Evolutionary conservation across 1,140 invertebrate genomes (phyloP).

Genomic region (Zaprionus davidi): DNA sequence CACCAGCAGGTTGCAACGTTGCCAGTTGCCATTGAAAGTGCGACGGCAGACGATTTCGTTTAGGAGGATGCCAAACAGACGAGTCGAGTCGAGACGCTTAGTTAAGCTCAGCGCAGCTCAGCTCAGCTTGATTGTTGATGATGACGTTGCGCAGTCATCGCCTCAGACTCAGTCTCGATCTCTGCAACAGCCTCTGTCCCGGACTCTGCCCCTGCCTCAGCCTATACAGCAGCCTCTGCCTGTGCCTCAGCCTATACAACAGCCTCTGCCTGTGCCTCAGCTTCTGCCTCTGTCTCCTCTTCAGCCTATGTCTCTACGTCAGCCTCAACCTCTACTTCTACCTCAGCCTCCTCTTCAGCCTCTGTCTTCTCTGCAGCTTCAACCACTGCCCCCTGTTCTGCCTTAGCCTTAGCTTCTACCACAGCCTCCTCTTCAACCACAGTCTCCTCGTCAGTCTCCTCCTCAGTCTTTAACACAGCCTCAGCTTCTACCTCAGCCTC

Average conservation of each 20-base stretch:
- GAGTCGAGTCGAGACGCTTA: not conserved
- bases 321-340: no score
- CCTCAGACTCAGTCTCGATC: not conserved
- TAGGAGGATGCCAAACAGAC: conserved; percentile 41
- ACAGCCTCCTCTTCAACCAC: not conserved
- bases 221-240: no score
- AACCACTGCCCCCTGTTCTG: no score
- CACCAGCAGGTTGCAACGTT: conserved; percentile 13
- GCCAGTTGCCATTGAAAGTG: conserved; percentile 64
- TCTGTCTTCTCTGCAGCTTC: no score
- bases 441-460: not conserved
- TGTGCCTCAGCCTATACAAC: no score
- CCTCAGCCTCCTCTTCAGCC: no score
- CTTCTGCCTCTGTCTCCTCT: no score
- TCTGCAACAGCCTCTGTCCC: not conserved
- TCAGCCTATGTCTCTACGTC: no score
- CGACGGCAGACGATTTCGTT: conserved; percentile 72
- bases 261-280: no score
- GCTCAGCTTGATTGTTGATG: conserved; percentile 49
- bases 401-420: not conserved
- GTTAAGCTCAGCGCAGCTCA: not conserved
- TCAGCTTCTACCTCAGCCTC: not conserved
- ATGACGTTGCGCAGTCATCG: conserved; percentile 30
- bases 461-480: no score
- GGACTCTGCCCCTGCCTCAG: not conserved